Conservation (phyloP, 2,888 invertebrate species). For the Pocota personata region DNA sequence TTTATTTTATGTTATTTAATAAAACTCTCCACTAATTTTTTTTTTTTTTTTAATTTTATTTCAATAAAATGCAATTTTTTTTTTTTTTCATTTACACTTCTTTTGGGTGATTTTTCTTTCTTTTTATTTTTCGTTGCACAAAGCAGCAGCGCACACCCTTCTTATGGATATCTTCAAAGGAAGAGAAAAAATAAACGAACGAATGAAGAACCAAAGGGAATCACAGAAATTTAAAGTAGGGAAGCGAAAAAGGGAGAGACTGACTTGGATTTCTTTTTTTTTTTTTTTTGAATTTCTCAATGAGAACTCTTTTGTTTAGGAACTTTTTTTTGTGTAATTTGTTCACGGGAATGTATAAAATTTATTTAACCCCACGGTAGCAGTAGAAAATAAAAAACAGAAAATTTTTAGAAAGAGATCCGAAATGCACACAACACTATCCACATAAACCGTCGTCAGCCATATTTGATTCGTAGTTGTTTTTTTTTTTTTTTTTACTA, state of each 20-base stretch:
- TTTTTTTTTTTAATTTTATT: neutral
- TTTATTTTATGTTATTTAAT: neutral
- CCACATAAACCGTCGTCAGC: conserved; percentile 62
- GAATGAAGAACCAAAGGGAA: conserved; percentile 63
- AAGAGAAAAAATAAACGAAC: conserved; percentile 58
- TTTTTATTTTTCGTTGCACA: conserved; percentile 68
- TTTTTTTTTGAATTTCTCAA: conserved; percentile 7
- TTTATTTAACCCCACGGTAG: conserved; percentile 15
- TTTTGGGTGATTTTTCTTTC: conserved; percentile 31
- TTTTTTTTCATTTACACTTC: conserved; percentile 50
- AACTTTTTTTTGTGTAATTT: conserved; percentile 37
- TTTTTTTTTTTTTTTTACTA: conserved; percentile 41
- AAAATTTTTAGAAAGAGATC: conserved; percentile 25
- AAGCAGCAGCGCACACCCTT: conserved; percentile 72
- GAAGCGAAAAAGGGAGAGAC: conserved; percentile 61
- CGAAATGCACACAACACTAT: conserved; percentile 41
- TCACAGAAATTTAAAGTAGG: conserved; percentile 65
- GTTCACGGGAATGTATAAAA: conserved; percentile 56
- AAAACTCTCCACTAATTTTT: conserved; percentile 9
- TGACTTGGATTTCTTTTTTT: conserved; percentile 16
- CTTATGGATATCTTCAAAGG: conserved; percentile 64
- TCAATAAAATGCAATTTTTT: conserved; percentile 52
- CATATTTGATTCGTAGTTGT: conserved; percentile 60
- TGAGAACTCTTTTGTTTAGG: conserved; percentile 38
- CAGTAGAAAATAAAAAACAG: neutral